These are phyloP conservation scores for Macaria notata DNA, from an alignment of 2,888 invertebrate genomes.

Conservation along the genomic window DNA sequence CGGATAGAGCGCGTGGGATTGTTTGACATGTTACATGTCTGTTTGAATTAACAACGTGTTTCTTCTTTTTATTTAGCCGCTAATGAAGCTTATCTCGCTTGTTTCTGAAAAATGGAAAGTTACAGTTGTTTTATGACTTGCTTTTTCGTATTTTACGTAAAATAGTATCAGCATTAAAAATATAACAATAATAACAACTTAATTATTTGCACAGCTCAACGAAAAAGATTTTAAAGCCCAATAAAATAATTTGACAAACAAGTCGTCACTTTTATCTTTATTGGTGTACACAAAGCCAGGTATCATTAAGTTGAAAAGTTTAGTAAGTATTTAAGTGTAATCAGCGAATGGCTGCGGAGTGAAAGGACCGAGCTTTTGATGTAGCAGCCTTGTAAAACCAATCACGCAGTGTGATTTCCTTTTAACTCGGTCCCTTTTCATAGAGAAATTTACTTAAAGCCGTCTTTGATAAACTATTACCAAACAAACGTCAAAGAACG, in stretches of 20 bases:
- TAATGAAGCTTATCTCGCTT: no score
- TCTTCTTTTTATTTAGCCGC: no score
- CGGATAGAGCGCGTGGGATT: conserved; percentile 5
- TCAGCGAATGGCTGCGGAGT: conserved; percentile 51
- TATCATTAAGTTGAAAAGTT: conserved; percentile 51
- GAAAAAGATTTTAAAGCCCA: no score
- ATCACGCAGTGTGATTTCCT: conserved; percentile 54
- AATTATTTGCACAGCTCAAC: no score
- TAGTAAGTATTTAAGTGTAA: conserved; percentile 51
- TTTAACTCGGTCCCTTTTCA: conserved; percentile 47
- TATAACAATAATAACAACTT: no score
- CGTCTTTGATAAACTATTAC: conserved; percentile 29
- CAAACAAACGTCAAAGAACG: conserved; percentile 28
- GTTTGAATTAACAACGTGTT: background rate
- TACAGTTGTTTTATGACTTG: no score
- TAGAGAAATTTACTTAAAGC: conserved; percentile 35
- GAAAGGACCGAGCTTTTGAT: conserved; percentile 55
- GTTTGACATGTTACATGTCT: conserved; percentile 1
- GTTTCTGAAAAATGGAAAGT: no score
- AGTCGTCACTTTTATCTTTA: conserved; percentile 40
- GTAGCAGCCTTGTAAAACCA: conserved; percentile 56
- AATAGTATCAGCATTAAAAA: no score
- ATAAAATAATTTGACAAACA: conserved; percentile 23
- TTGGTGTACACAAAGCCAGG: conserved; percentile 39
- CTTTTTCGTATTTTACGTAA: no score